Base-by-base conservation (phyloP, 1,140 invertebrate species). In the Zaprionus vittiger region DNA sequence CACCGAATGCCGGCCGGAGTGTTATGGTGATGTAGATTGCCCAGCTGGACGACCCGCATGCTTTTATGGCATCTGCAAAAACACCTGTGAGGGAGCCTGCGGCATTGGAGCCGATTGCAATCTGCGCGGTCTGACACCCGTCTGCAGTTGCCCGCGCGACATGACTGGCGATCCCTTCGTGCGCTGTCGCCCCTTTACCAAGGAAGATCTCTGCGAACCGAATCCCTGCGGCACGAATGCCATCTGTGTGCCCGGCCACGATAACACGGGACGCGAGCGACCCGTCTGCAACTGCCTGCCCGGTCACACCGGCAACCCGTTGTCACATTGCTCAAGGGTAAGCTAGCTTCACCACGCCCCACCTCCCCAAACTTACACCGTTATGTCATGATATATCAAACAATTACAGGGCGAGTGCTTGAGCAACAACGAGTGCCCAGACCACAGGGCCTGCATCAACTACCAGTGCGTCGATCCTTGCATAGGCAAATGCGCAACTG, bases 101-200 rank as follows among this genome's bases (percentile, higher is more conserved):
- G 97, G 97, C 37, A 93, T 96, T 1, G 96, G 96, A 75, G 97
- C 97, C 54, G 91, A 49, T 38, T 92, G 91, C 52, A 92, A 96
- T 79, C 94, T 97, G 34, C 93, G 96, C 9, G 95, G 96, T 0
- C 94, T 95, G 74, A 98, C 95, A 26, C 97, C 96, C 22, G 95
- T 98, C 31, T 98, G 97, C 93, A 97, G 96, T 49, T 98, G 97
- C 92, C 97, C 97, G 4, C 95, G 94, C 83, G 96, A 97, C 86
- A 97, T 96, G 95, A 97, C 97, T 24, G 97, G 97, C 4, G 95
- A 98, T 94, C 97, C 97, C 15, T 98, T 97, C 92, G 94, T 95
- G 2, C 94, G 94, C 77, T 98, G 97, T 93, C 94, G 97, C 79
- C 96, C 95, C 60, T 97, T 97, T 81, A 96, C 96, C 91, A 95